Conservation (phyloP, 2,797 vertebrate genomes). For the Masticophis lateralis region DNA sequence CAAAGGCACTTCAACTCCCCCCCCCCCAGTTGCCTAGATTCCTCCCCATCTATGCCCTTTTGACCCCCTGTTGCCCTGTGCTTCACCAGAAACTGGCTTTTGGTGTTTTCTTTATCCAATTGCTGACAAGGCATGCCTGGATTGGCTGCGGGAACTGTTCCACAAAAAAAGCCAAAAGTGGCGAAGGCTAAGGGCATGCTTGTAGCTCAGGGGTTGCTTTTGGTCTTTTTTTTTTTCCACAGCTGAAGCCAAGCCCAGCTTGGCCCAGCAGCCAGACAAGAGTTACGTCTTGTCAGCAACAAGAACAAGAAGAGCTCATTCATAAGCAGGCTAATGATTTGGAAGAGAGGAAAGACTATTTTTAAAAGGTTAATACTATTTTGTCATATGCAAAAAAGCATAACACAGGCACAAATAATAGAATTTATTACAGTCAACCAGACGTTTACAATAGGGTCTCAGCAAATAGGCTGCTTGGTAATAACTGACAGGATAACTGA, state of each 20-base stretch:
- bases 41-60: not conserved
- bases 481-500: slow-evolving; percentile 47
- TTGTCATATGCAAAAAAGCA: slow-evolving; percentile 35
- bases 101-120: not conserved
- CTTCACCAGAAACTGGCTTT: not conserved
- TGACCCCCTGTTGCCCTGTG: not conserved
- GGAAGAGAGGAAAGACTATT: slow-evolving; percentile 75
- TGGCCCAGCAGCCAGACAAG: not conserved
- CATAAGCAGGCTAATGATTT: slow-evolving; percentile 80
- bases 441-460: slow-evolving; percentile 53
- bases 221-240: not conserved
- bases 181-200: not conserved
- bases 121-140: not conserved
- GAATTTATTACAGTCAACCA: not conserved
- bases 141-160: not conserved
- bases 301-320: slow-evolving; percentile 72
- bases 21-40: not conserved
- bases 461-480: slow-evolving; percentile 59
- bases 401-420: slow-evolving; percentile 23
- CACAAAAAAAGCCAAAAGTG: not conserved
- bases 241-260: not conserved
- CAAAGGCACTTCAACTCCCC: not conserved
- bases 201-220: not conserved
- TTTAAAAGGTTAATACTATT: slow-evolving; percentile 63
- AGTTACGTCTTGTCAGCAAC: not conserved